These are phyloP conservation scores for Burhinus bistriatus DNA, from an alignment of 2,113 vertebrate species.

Conservation along the genomic window DNA sequence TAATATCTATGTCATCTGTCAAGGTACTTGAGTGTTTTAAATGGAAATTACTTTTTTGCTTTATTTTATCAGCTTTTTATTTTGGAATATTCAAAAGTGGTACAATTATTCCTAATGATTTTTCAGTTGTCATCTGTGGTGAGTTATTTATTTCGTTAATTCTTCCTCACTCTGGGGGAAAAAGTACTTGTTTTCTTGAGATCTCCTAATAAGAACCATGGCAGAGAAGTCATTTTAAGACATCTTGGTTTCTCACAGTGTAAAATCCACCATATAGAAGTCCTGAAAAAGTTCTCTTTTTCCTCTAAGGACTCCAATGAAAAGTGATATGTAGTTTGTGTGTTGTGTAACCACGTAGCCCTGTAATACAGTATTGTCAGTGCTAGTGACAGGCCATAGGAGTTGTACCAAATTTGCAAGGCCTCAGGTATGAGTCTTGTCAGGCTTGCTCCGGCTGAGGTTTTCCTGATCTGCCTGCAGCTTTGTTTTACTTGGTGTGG, in stretches of 20 bases:
- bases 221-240: background rate
- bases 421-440: background rate
- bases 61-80: background rate
- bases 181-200: background rate
- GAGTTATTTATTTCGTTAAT: background rate
- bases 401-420: background rate
- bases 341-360: background rate
- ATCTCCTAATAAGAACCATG: background rate
- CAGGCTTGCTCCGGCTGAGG: background rate
- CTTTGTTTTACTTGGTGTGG: background rate
- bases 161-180: background rate
- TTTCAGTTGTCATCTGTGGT: background rate
- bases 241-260: background rate
- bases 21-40: background rate
- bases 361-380: background rate
- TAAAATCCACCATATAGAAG: background rate
- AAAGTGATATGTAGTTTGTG: fast-evolving
- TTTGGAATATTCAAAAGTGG: background rate
- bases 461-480: background rate
- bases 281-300: background rate
- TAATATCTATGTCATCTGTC: background rate
- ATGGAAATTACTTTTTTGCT: background rate
- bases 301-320: background rate
- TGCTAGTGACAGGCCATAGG: background rate
- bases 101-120: background rate